Base-by-base conservation (phyloP, 2,113 vertebrate genomes). In the Lates calcarifer region DNA sequence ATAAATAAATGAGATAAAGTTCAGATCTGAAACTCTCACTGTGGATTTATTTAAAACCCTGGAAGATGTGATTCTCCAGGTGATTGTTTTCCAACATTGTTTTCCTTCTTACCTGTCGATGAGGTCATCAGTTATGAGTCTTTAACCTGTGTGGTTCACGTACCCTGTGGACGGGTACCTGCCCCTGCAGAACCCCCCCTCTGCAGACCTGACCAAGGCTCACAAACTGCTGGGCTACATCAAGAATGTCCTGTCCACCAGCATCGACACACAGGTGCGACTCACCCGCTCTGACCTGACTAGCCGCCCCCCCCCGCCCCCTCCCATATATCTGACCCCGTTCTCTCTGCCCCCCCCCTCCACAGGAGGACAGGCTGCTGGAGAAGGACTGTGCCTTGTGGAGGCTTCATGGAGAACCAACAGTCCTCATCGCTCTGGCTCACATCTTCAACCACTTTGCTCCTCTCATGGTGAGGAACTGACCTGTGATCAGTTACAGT, bases 381-480 rank as follows among this genome's bases (percentile, higher is more conserved):
- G 96, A 97, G 82, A 96, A 84, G 79, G 96, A 97, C 29, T 91
- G 85, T 0, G 85, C 95, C 0, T 18, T 63, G 22, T 98, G 98
- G 97, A 96, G 95, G 78, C 91, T 97, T 41, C 96, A 96, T 3
- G 98, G 98, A 77, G 97, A 99, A 1, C 96, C 98, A 3, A 99
- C 98, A 0, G 82, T 97, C 56, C 79, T 99, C 47, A 90, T 99
- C 87, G 95, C 98, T 0, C 83, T 98, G 77, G 96, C 96, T 33
- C 98, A 99, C 91, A 96, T 99, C 94, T 99, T 99, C 89, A 98
- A 97, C 85, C 93, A 93, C 88, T 98, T 99, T 1, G 96, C 97
- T 31, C 97, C 98, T 1, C 95, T 99, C 2, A 96, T 99, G 98
- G 98, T 99, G 90, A 96, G n/a, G n/a, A n/a, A n/a, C n/a, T n/a